Evolutionary conservation across 2,797 vertebrate genomes (phyloP), one percentile per base, ranked within the genome.

Genomic region (Acanthurus lineatus): DNA sequence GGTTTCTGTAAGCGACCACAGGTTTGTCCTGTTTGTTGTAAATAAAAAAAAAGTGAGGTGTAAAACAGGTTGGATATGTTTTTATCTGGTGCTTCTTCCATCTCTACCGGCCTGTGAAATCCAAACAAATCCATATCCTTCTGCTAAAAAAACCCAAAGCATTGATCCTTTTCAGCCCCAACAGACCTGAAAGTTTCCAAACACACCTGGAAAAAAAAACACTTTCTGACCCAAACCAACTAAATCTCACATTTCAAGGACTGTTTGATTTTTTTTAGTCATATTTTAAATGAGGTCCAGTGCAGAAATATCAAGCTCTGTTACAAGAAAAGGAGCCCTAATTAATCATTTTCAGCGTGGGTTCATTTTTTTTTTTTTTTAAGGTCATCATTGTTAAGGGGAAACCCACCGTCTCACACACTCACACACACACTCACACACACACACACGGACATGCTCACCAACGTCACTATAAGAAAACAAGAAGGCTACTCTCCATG

Each of bases 401-500:
- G 25, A 79, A 66, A 57, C 53, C 62, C 76, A 70, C 73, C 2
- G 62, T 64, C 88, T 70, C 82, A 83, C 78, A 85, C 85, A 86
- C 83, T 81, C 84, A 86, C 79, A 84, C 78, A 86, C 83, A 86
- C 84, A 87, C 83, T 79, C 84, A 86, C 78, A 85, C 84, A 86
- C 84, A 82, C 84, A 87, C 79, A 88, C 84, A 88, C 85, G 77
- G 81, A 93, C 95, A 95, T 94, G 93, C 95, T 90, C 92, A 93
- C 87, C 88, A 82, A 92, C 87, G 58, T 89, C 90, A 95, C 91
- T 73, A 92, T 51, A 90, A 79, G 88, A 88, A 90, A 89, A 93
- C 85, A 90, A 83, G 85, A 89, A 90, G 79, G 83, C 83, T 84
- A 94, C 91, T 86, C 92, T 95, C 93, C 95, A 96, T 95, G 95